Evolutionary conservation across 1,140 invertebrate species (phyloP).

Genomic region (Anoplophora glabripennis): DNA sequence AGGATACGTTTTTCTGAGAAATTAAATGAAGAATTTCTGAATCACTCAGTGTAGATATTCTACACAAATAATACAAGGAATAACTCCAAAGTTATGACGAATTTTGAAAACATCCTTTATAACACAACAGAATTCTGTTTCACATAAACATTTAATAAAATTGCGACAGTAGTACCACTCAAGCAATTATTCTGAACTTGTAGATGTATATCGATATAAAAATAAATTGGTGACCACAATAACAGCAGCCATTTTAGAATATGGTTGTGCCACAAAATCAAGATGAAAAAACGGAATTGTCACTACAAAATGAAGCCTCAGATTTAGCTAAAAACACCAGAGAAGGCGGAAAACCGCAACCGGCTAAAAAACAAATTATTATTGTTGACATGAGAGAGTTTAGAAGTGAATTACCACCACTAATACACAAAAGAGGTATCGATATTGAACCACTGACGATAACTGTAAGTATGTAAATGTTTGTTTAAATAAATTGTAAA

Average conservation of each 20-base stretch:
- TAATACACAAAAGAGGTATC: slow-evolving; percentile 90
- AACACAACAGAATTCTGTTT: too few relatives aligned
- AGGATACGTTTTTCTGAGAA: too few relatives aligned
- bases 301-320: slow-evolving; percentile 55
- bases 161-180: too few relatives aligned
- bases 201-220: too few relatives aligned
- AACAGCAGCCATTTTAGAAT: slow-evolving; percentile 61
- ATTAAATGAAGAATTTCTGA: too few relatives aligned
- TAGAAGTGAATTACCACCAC: slow-evolving; percentile 89
- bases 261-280: slow-evolving; percentile 91
- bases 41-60: too few relatives aligned
- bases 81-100: too few relatives aligned
- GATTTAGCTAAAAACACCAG: slow-evolving; percentile 56
- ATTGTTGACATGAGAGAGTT: slow-evolving; percentile 99
- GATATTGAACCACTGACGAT: slow-evolving; percentile 91
- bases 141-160: too few relatives aligned
- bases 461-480: slow-evolving; percentile 55
- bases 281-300: slow-evolving; percentile 76
- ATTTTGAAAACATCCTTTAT: too few relatives aligned
- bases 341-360: slow-evolving; percentile 59
- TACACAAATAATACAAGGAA: too few relatives aligned
- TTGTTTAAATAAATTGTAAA: background rate
- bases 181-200: too few relatives aligned
- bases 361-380: slow-evolving; percentile 56
- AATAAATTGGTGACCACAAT: too few relatives aligned